Evolutionary conservation across 2,113 vertebrate genomes (phyloP).

Genomic region (Sinocyclocheilus rhinocerous): DNA sequence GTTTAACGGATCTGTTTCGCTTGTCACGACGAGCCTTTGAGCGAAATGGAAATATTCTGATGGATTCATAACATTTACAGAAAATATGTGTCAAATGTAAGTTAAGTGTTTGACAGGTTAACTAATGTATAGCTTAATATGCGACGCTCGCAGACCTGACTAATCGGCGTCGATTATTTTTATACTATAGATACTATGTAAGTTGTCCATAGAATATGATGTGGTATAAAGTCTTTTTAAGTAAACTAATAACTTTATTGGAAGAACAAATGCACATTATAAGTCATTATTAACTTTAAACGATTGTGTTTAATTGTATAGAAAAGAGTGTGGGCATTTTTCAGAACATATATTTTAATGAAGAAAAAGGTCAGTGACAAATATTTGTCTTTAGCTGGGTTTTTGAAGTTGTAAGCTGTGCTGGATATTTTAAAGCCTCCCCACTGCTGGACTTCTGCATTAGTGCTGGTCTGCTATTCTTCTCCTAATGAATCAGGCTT

Average conservation of each 20-base stretch:
- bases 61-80: background rate
- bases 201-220: no score
- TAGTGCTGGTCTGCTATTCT: constrained; percentile 36
- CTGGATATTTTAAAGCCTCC: background rate
- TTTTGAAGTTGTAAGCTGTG: background rate
- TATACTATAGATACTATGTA: no score
- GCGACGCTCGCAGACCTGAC: no score
- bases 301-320: no score
- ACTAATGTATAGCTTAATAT: no score
- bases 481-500: constrained; percentile 58
- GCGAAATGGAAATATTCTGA: background rate
- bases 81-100: background rate
- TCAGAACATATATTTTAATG: background rate
- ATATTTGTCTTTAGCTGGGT: background rate
- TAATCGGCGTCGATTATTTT: no score
- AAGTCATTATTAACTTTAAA: background rate
- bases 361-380: background rate
- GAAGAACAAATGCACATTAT: background rate
- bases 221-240: no score
- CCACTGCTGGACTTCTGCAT: background rate
- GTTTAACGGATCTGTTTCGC: background rate
- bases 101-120: no score
- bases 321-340: background rate
- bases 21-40: background rate
- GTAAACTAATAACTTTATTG: no score